phyloP scores from a whole-genome alignment of 1,140 invertebrate genomes.

The Drusus annulatus region DNA sequence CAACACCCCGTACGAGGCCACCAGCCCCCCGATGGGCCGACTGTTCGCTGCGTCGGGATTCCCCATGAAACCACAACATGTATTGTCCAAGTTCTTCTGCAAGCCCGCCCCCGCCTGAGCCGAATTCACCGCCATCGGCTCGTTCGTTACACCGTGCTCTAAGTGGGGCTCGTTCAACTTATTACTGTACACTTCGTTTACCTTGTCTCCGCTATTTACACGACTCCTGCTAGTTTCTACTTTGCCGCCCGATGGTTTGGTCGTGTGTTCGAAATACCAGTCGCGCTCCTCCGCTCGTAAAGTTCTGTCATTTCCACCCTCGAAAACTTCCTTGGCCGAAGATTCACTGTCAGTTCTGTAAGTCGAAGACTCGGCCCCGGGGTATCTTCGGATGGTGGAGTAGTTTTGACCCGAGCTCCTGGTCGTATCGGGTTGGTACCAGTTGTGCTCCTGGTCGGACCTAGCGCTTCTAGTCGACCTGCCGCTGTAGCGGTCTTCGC shows the following conservation, averaged over 20 bases:
- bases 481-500: slow-evolving; percentile 53
- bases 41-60: slow-evolving; percentile 44
- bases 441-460: slow-evolving; percentile 55
- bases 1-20: slow-evolving; percentile 57
- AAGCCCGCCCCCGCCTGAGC: slow-evolving; percentile 42
- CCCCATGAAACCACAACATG: slow-evolving; percentile 55
- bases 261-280: slow-evolving; percentile 71
- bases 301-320: slow-evolving; percentile 70
- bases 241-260: slow-evolving; percentile 60
- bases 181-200: slow-evolving; percentile 45
- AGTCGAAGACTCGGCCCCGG: slow-evolving; percentile 41
- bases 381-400: slow-evolving; percentile 34
- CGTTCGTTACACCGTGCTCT: slow-evolving; percentile 41
- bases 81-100: slow-evolving; percentile 56
- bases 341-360: slow-evolving; percentile 57
- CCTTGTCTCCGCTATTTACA: slow-evolving; percentile 42
- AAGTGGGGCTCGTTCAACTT: slow-evolving; percentile 49
- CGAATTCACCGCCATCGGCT: slow-evolving; percentile 29
- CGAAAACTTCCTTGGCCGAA: slow-evolving; percentile 61
- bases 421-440: slow-evolving; percentile 53
- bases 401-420: slow-evolving; percentile 51
- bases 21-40: slow-evolving; percentile 43
- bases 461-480: slow-evolving; percentile 52
- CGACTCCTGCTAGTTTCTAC: slow-evolving; percentile 51
- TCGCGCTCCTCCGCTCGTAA: slow-evolving; percentile 69